These are phyloP conservation scores for Pseudobourletiella spinata DNA, from an alignment of 1,140 invertebrate species.

Conservation along the genomic window DNA sequence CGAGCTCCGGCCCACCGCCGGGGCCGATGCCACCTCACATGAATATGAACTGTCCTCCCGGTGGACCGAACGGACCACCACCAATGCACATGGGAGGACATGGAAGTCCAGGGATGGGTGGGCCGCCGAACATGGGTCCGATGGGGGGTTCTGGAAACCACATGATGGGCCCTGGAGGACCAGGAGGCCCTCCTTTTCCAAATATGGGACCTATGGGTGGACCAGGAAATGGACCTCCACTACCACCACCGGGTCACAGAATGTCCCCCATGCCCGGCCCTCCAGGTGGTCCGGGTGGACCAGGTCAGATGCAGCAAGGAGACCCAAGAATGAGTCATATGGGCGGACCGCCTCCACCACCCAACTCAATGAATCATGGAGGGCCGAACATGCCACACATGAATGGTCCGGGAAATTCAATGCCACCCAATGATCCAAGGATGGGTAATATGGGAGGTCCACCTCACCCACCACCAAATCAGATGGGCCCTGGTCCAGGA, in stretches of 20 bases:
- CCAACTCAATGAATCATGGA: slow-evolving; percentile 45
- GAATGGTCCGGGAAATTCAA: slow-evolving; percentile 38
- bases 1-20: slow-evolving; percentile 45
- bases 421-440: slow-evolving; percentile 37
- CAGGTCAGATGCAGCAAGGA: slow-evolving; percentile 41
- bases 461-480: background rate
- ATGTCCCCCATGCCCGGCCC: no score
- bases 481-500: slow-evolving; percentile 12
- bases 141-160: slow-evolving; percentile 15
- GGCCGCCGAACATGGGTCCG: background rate
- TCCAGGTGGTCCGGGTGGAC: slow-evolving; percentile 42
- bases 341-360: background rate
- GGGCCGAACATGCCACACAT: background rate
- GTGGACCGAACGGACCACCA: slow-evolving; percentile 19
- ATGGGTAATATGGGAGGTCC: slow-evolving; percentile 7
- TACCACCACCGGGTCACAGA: no score
- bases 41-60: slow-evolving; percentile 40
- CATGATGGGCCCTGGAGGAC: slow-evolving; percentile 30
- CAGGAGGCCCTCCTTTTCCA: background rate
- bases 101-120: slow-evolving; percentile 35
- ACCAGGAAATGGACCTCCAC: slow-evolving; percentile 37
- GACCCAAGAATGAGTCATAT: slow-evolving; percentile 17
- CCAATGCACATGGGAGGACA: slow-evolving; percentile 29
- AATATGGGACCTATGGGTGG: slow-evolving; percentile 3
- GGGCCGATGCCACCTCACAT: slow-evolving; percentile 47